Evolutionary conservation across 2,797 vertebrate genomes (phyloP), one percentile per base, ranked within the genome.

Genomic region (Pipistrellus kuhlii): DNA sequence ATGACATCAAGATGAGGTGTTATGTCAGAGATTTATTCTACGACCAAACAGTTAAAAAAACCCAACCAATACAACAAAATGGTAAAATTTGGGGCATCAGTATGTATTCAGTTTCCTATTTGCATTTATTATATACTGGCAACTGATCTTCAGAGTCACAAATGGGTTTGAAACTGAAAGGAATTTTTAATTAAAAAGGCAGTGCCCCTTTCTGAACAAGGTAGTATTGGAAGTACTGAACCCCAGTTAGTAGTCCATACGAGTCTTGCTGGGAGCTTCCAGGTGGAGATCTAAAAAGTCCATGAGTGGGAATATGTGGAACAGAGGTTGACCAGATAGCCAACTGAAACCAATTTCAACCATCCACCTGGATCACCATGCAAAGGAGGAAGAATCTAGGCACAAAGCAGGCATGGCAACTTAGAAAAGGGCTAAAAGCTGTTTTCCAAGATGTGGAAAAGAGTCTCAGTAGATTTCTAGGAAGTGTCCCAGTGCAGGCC

Each of bases 141-240:
- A 85, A 27, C 23, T 85, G 77, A 35, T 53, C 48, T 85, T 68
- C 51, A 78, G 30, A 78, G 73, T 88, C 57, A 53, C 35, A 92
- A 93, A 62, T 88, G 78, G 23, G 69, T 83, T 93, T 83, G 55
- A 86, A 83, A 77, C 12, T 4, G 27, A 86, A 84, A 75, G 48
- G 44, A 38, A 12, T 53, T 93, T 88, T 83, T 66, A 27, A 73
- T 88, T 80, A 93, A 62, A 71, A 48, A 83, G 32, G 68, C 30
- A 51, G 38, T 57, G 10, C 7, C 51, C 41, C 85, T n/a, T 38
- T 83, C 27, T 73, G 77, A 15, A 48, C 48, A 51, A n/a, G 57
- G 1, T 2, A 44, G 15, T 25, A 18, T 2, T 68, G 32, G 23
- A 23, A 32, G 48, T 48, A 5, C 38, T 78, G 6, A 9, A 17